Evolutionary conservation across 2,113 vertebrate genomes (phyloP), one percentile per base, ranked within the genome.

Genomic region (Illadopsis cleaveri): DNA sequence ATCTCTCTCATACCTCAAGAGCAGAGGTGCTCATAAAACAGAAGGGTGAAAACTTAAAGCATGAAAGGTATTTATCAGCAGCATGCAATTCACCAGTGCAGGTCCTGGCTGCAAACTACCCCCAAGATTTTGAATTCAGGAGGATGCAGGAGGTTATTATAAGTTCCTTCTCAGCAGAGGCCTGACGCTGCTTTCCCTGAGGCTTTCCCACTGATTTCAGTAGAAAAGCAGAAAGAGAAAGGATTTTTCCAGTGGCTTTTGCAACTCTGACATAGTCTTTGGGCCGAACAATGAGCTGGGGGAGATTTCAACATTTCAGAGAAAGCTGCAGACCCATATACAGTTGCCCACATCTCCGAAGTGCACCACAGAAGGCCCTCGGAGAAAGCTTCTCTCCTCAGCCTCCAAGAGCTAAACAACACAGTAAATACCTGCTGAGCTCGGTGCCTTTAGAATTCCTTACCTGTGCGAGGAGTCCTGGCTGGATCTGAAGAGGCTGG

Each of bases 381-480:
- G 44, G 35, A 82, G 6, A 90, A 90, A 86, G 42, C 38, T 47
- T 15, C 21, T 61, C 45, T 62, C 24, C 50, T 45, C 48, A 89
- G 27, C 33, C 28, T 50, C 56, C 51, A 65, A 54, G 30, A 89
- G 28, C 18, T 73, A 45, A 86, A 22, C 22, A 57, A 11, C 40
- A 79, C 17, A 79, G 47, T 58, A 93, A 84, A 64, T 3, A 69
- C n/a, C 30, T 30, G 25, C 30, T 5, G 4, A 57, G 21, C 22
- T 54, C 0, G 0, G 28, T 31, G 48, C 48, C 54, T 82, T 71
- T n/a, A 64, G n/a, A 53, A 58, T n/a, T 86, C 42, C 89, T 97
- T 99, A 99, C 99, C 99, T 99, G 99, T 97, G 99, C 98, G 6
- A 99, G 99, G 70, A 99, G 99, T 82, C 99, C 98, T 57, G 99